phyloP scores from a whole-genome alignment of 2,113 vertebrate species.

The Hippolais icterina region DNA sequence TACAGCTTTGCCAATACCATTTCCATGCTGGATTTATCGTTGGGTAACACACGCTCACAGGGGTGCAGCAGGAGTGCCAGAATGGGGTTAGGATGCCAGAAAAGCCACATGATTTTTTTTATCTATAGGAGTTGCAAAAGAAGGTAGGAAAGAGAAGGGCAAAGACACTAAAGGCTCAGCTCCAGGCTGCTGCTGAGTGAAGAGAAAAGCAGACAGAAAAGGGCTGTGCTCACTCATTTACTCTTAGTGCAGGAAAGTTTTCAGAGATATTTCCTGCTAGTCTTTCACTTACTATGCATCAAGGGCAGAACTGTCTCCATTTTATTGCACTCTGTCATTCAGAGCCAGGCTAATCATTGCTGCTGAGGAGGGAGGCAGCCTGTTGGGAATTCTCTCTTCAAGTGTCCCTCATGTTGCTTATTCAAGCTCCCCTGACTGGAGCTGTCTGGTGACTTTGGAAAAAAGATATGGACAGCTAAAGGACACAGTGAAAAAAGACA shows the following conservation, averaged over 20 bases:
- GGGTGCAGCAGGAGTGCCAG: slow-evolving; percentile 78
- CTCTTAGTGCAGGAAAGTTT: background rate
- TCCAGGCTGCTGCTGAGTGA: background rate
- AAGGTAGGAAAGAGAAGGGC: background rate
- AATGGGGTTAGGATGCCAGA: slow-evolving; percentile 81
- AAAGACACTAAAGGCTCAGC: background rate
- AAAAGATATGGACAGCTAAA: background rate
- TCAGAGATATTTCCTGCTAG: background rate
- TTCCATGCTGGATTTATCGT: slow-evolving; percentile 76
- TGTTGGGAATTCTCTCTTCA: background rate
- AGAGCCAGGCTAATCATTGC: slow-evolving; percentile 22
- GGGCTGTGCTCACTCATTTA: background rate
- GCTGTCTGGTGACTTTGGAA: background rate
- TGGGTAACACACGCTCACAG: slow-evolving; percentile 72
- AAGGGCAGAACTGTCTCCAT: slow-evolving; percentile 30
- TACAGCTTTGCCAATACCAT: slow-evolving; percentile 77
- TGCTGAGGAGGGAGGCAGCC: background rate
- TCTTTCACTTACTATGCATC: background rate
- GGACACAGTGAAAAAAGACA: background rate
- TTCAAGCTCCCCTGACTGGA: background rate
- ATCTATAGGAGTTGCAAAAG: slow-evolving; percentile 23
- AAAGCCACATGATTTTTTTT: slow-evolving; percentile 63
- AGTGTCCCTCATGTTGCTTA: background rate
- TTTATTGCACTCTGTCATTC: slow-evolving; percentile 45
- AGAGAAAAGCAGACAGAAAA: background rate